A percentile compares a stretch with the other conserved stretches of the same genome.
Conservation (phyloP, 2,113 vertebrate species). For the Thamnophis sirtalis region DNA sequence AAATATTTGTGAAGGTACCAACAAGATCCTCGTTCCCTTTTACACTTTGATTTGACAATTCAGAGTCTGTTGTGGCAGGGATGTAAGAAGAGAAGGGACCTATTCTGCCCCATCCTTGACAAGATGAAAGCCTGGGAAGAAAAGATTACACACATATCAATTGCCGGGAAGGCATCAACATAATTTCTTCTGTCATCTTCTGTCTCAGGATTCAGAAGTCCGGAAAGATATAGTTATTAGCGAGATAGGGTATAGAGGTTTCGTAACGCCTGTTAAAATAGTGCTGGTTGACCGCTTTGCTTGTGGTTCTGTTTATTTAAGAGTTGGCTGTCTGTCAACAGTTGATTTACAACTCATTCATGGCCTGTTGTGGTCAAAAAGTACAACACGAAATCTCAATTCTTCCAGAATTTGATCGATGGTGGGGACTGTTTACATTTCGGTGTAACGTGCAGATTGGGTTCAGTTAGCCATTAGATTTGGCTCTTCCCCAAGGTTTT, state of each 20-base stretch:
- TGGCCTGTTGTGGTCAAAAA: background rate
- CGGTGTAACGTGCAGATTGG: background rate
- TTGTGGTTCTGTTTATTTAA: background rate
- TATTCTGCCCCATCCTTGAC: constrained; percentile 42
- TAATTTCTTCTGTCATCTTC: background rate
- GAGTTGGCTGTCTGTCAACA: background rate
- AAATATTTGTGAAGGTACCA: constrained; percentile 40
- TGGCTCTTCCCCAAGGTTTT: background rate
- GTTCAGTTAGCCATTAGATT: background rate
- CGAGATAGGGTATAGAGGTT: background rate
- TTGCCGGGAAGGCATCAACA: constrained; percentile 11
- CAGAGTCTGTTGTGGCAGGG: constrained; percentile 36
- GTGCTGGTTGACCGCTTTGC: background rate
- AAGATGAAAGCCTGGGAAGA: constrained; percentile 14
- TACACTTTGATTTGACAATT: constrained; percentile 56
- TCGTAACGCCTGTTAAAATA: background rate
- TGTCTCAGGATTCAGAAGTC: background rate
- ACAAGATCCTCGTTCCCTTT: constrained; percentile 40
- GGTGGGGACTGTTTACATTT: background rate
- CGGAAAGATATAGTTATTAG: background rate
- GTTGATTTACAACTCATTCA: background rate
- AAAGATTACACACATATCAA: constrained; percentile 38
- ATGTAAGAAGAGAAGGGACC: constrained; percentile 38
- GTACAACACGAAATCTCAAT: no score
- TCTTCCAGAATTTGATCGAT: background rate